Conservation (phyloP, 2,797 vertebrate species). For the Notamacropus eugenii region DNA sequence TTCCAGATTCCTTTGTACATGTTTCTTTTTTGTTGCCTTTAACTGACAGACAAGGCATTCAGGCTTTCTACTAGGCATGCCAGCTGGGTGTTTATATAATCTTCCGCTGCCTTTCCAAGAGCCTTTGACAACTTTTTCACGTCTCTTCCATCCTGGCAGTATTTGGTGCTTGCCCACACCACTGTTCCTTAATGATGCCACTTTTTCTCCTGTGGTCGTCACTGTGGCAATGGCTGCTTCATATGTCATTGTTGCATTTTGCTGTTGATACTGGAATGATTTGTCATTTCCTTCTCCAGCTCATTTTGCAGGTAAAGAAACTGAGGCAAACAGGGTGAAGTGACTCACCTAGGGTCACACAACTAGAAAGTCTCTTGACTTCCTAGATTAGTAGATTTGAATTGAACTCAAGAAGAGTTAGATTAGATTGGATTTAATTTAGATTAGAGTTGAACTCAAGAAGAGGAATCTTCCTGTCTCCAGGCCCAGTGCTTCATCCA, state of each 20-base stretch:
- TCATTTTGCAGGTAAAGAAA: neutral
- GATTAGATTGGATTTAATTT: too few relatives aligned
- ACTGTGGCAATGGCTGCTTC: neutral
- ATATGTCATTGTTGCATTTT: neutral
- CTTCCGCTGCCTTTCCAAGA: neutral
- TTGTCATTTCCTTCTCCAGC: neutral
- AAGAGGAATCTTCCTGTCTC: neutral
- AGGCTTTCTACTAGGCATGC: neutral
- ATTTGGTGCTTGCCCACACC: neutral
- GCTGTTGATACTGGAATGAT: neutral
- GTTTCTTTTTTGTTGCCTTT: neutral
- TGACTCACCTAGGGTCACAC: neutral
- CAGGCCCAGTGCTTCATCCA: neutral
- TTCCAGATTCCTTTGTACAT: neutral
- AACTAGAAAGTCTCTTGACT: neutral
- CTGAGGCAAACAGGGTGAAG: neutral
- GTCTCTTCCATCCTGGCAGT: neutral
- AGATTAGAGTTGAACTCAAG: neutral
- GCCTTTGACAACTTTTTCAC: neutral
- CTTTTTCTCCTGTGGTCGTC: neutral
- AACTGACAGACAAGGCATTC: neutral
- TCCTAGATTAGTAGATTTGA: too few relatives aligned
- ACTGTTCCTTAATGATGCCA: neutral
- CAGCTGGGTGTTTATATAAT: neutral
- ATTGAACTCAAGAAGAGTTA: too few relatives aligned